Conservation (phyloP, 2,113 vertebrate species). For the Heterocephalus glaber region DNA sequence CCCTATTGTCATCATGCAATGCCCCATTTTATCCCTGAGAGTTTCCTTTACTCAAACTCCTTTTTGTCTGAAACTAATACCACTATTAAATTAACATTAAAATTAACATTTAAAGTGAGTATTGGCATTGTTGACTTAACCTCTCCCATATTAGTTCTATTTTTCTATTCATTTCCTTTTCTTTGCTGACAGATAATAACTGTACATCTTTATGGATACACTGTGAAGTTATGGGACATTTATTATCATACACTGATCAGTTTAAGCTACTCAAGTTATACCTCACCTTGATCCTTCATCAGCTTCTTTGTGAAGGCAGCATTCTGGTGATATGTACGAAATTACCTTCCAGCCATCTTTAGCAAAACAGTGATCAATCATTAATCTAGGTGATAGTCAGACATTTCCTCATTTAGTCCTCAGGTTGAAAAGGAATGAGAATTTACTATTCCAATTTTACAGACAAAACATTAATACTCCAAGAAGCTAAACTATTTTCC, state of each 20-base stretch:
- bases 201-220: background rate
- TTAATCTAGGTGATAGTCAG: background rate
- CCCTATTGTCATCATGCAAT: background rate
- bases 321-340: background rate
- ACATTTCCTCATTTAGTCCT: background rate
- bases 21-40: no score
- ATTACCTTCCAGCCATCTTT: background rate
- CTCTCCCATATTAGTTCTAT: background rate
- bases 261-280: background rate
- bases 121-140: background rate
- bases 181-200: background rate
- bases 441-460: background rate
- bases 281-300: background rate
- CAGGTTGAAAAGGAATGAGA: background rate
- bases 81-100: no score
- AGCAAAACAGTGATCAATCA: background rate
- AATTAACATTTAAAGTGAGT: background rate
- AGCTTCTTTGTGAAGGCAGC: background rate
- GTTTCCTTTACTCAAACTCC: background rate
- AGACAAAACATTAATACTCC: background rate
- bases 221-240: background rate
- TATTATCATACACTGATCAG: background rate
- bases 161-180: background rate
- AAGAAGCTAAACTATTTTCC: background rate
- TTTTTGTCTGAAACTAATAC: background rate